Percentiles rank a stretch among this genome's conserved stretches.
Evolutionary conservation across 2,888 invertebrate species (phyloP).

Genomic region (Lottia gigantea): DNA sequence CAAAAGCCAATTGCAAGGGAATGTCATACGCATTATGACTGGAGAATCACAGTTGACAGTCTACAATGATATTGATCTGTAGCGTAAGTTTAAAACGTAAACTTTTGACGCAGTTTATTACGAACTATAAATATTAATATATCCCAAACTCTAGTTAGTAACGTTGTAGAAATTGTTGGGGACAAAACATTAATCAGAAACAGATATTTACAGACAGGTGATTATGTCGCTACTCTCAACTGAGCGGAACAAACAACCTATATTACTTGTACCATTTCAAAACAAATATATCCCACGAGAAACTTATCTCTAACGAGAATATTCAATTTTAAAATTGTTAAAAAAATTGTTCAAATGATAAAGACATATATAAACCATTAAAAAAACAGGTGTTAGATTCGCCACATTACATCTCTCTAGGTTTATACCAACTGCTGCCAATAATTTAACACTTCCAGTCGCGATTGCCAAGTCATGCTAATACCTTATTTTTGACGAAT

Average conservation of each 20-base stretch:
- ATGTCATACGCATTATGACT: too few species aligned
- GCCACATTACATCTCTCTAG: constrained; percentile 7
- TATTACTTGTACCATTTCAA: not conserved
- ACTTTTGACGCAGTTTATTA: too few species aligned
- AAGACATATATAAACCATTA: not conserved
- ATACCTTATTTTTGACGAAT: too few species aligned
- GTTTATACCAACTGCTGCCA: constrained; percentile 3
- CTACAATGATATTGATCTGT: too few species aligned
- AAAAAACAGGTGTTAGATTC: not conserved
- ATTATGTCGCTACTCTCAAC: not conserved
- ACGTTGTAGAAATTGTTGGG: too few species aligned
- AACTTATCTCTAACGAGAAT: not conserved
- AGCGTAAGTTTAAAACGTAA: too few species aligned
- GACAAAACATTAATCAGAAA: not conserved
- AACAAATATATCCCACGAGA: constrained; percentile 4
- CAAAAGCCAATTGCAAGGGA: too few species aligned
- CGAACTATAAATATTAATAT: too few species aligned
- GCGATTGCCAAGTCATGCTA: not conserved
- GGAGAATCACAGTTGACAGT: too few species aligned
- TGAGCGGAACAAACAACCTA: not conserved
- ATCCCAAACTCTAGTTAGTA: too few species aligned
- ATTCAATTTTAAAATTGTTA: too few species aligned
- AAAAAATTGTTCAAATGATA: too few species aligned
- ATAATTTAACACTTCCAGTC: not conserved
- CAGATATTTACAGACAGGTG: not conserved